Conservation (phyloP, 2,113 vertebrate genomes). For the Crotalus tigris region DNA sequence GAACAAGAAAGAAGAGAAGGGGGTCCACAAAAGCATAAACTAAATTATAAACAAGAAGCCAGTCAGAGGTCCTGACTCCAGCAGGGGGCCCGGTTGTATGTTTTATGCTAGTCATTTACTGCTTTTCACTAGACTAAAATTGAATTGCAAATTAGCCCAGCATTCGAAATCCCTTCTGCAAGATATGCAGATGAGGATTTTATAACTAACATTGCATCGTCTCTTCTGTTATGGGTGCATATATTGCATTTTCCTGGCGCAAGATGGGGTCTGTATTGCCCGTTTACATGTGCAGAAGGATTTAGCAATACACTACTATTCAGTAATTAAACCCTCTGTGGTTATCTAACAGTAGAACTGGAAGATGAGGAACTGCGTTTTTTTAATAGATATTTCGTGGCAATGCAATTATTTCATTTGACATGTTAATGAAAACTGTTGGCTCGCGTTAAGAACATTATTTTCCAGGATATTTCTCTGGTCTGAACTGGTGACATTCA, state of each 20-base stretch:
- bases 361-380: not conserved
- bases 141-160: not conserved
- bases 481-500: conserved; percentile 14
- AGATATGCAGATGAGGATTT: not conserved
- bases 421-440: conserved; percentile 29
- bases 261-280: not conserved
- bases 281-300: no score
- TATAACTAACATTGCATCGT: not conserved
- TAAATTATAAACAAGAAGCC: not conserved
- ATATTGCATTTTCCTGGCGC: not conserved
- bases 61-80: not conserved
- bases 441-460: conserved; percentile 7
- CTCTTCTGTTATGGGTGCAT: not conserved
- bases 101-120: not conserved
- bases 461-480: conserved; percentile 13
- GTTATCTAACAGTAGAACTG: not conserved
- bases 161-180: not conserved
- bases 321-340: conserved; percentile 7
- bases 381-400: conserved; percentile 1
- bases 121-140: not conserved
- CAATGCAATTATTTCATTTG: conserved; percentile 26
- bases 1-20: not conserved
- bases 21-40: not conserved
- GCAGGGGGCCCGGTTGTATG: not conserved
- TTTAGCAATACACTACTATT: not conserved